Base-by-base conservation (phyloP, 2,888 invertebrate genomes). In the Cheilosia impressa region DNA sequence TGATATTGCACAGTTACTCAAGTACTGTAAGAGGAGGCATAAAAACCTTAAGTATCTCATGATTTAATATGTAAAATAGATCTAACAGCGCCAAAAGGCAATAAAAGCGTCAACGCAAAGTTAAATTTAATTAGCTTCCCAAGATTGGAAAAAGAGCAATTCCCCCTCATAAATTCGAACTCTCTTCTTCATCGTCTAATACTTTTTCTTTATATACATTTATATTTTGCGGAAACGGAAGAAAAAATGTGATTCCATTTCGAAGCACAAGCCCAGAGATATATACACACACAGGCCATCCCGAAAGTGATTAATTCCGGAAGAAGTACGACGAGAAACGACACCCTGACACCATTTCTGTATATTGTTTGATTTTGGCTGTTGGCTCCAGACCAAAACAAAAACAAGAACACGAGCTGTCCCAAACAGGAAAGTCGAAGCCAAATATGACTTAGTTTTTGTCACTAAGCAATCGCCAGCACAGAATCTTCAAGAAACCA, bases 331-430 rank as follows among this genome's bases (percentile, higher is more conserved):
- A 19, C 22, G 17, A 19, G 45, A 45, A 66, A 68, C 62, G 84
- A 84, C 80, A 84, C 75, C 60, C 53, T 84, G 84, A 84, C 84
- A 84, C 84, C 69, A 50, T 69, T 84, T 79, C 63, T 27, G 13
- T 43, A 47, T 6, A 47, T 6, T 69, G 41, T 53, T 17, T 45
- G 17, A 31, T 50, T 52, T 66, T 19, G 38, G 13, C 13, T 38
- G 38, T 38, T 57, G 68, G 57, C 31, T 53, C 13, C 34, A 53
- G 55, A 62, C 38, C 55, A 62, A 77, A 69, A 62, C 77, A 62
- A 34, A 60, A 77, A 62, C 69, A 45, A 75, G n/a, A 69, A 38
- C 24, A 47, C 10, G 27, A 58, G 50, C 38, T 34, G 34, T 27
- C 47, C 47, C 38, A 22, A 68, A 76, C 58, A 76, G 53, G 62